Conservation (phyloP, 2,888 invertebrate genomes). For the Chelonus formosanus region DNA sequence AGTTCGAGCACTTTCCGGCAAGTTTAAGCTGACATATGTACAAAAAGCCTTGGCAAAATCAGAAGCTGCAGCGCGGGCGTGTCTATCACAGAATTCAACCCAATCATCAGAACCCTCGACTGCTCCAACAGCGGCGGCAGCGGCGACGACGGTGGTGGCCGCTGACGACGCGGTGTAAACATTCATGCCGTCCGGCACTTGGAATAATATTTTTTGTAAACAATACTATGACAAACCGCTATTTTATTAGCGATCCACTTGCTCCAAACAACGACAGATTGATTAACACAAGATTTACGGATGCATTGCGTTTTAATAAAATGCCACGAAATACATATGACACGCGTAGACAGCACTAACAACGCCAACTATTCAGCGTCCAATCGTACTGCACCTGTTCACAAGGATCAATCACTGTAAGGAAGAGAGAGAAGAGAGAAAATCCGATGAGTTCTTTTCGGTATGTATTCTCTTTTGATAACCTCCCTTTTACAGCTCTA, state of each 20-base stretch:
- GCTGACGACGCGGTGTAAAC: slow-evolving; percentile 47
- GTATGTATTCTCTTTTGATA: background rate
- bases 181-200: slow-evolving; percentile 44
- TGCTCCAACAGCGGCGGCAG: slow-evolving; percentile 56
- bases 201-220: background rate
- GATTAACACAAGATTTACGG: slow-evolving; percentile 10
- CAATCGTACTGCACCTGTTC: slow-evolving; percentile 49
- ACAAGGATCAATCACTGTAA: slow-evolving; percentile 47
- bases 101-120: slow-evolving; percentile 75
- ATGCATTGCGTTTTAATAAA: slow-evolving; percentile 12
- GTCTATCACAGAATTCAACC: slow-evolving; percentile 88
- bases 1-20: slow-evolving; percentile 73
- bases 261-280: background rate
- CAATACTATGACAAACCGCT: slow-evolving; percentile 20
- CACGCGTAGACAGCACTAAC: slow-evolving; percentile 32
- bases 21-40: slow-evolving; percentile 77
- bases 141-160: slow-evolving; percentile 14
- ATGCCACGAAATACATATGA: slow-evolving; percentile 22
- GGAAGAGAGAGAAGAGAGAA: slow-evolving; percentile 28
- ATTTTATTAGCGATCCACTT: slow-evolving; percentile 1
- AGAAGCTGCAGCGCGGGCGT: slow-evolving; percentile 83
- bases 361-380: slow-evolving; percentile 45
- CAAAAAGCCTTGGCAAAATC: slow-evolving; percentile 90
- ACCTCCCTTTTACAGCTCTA: slow-evolving; percentile 1
- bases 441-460: slow-evolving; percentile 18